A percentile compares a stretch with the other conserved stretches of the same genome.
These are phyloP conservation scores for Drosophila simulans DNA, from an alignment of 1,140 invertebrate species.

Conservation along the genomic window DNA sequence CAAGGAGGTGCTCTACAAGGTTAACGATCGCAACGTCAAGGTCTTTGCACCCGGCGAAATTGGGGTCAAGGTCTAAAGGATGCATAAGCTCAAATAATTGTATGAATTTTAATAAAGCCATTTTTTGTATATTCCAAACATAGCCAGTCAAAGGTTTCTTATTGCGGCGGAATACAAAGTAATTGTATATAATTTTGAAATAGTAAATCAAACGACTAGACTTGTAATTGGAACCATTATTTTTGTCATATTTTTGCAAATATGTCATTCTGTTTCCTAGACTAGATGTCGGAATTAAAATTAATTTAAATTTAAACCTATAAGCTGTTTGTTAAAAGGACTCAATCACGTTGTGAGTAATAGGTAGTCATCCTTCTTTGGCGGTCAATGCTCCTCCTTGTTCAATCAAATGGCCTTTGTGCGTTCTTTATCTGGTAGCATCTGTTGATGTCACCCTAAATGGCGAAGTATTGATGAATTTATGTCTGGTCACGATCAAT, in stretches of 20 bases:
- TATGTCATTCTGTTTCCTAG: background rate
- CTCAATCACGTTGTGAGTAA: background rate
- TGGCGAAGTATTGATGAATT: conserved; percentile 67
- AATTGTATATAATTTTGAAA: background rate
- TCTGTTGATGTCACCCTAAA: conserved; percentile 64
- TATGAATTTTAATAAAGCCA: conserved; percentile 73
- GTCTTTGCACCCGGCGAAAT: conserved; percentile 88
- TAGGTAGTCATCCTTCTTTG: conserved; percentile 6
- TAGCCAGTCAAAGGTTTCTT: background rate
- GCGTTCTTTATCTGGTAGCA: conserved; percentile 25
- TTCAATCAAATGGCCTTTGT: conserved; percentile 45
- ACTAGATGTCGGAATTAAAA: background rate
- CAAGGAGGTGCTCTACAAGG: conserved; percentile 88
- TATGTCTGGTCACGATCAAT: conserved; percentile 76
- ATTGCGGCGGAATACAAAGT: background rate
- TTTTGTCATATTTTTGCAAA: background rate
- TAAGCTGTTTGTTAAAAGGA: background rate
- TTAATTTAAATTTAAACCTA: background rate
- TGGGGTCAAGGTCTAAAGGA: conserved; percentile 68
- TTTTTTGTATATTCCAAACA: conserved; percentile 62
- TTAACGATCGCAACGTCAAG: conserved; percentile 89
- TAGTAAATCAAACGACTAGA: background rate
- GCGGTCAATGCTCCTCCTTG: conserved; percentile 11
- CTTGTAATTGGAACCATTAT: background rate
- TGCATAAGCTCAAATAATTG: conserved; percentile 21